Percentiles rank a stretch among this genome's conserved stretches.
Evolutionary conservation across 37 sponge, comb jelly and placozoan genomes (phyloP).

Genomic region (Lycopodina hypogea): DNA sequence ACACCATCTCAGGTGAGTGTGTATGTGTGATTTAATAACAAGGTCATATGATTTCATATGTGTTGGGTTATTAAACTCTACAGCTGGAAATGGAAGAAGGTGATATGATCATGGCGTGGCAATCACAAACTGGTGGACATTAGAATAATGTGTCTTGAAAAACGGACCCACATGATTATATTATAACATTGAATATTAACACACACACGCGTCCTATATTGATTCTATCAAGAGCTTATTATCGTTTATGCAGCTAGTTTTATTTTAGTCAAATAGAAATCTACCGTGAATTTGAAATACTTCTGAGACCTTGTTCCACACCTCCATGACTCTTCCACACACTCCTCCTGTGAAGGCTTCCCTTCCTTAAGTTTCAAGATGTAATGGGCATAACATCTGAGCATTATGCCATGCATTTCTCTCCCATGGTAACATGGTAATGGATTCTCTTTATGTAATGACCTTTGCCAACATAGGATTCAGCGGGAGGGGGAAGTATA

Average conservation of each 20-base stretch:
- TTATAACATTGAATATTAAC: not conserved
- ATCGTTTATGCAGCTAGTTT: not conserved
- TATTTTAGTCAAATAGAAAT: not conserved
- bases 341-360: constrained; percentile 64
- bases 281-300: constrained; percentile 69
- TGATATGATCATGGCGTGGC: constrained; percentile 94
- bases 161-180: not conserved
- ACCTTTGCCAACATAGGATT: constrained; percentile 85
- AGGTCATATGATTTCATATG: not conserved
- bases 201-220: no score
- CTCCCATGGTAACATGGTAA: constrained; percentile 80
- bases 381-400: constrained; percentile 67
- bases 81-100: constrained; percentile 99
- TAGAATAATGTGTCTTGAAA: not conserved
- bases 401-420: constrained; percentile 63
- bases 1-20: constrained; percentile 59
- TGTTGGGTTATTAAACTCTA: not conserved
- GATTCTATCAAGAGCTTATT: not conserved
- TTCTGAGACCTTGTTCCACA: constrained; percentile 62
- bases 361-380: constrained; percentile 80
- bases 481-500: constrained; percentile 51
- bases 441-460: constrained; percentile 51
- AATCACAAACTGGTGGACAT: constrained; percentile 93
- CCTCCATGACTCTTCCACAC: constrained; percentile 42
- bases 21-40: not conserved